Percentiles rank a stretch among this genome's conserved stretches.
Conservation (phyloP, 2,113 vertebrate genomes). For the Clarias gariepinus region DNA sequence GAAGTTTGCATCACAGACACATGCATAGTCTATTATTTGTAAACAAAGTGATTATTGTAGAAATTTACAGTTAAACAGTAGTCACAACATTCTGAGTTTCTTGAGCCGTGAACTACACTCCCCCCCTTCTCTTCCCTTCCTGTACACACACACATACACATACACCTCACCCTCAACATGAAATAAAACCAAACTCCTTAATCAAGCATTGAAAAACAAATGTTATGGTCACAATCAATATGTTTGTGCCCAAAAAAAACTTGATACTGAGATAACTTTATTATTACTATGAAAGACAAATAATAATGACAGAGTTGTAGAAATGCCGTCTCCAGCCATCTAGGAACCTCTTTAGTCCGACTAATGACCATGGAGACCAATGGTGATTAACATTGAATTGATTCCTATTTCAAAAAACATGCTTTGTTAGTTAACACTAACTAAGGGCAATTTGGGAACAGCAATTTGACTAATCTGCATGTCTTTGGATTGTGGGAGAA, state of each 20-base stretch:
- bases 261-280: not conserved
- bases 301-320: not conserved
- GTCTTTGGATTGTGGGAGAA: too few relatives aligned
- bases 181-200: not conserved
- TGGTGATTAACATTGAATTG: too few relatives aligned
- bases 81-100: not conserved
- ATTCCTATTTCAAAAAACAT: too few relatives aligned
- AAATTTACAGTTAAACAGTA: not conserved
- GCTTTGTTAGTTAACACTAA: too few relatives aligned
- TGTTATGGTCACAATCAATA: not conserved
- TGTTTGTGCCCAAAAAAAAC: not conserved
- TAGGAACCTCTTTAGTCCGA: too few relatives aligned
- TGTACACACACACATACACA: not conserved
- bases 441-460: too few relatives aligned
- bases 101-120: not conserved
- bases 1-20: not conserved
- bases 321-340: not conserved
- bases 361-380: too few relatives aligned
- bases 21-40: not conserved
- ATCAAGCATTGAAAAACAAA: not conserved
- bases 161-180: not conserved
- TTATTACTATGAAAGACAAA: not conserved
- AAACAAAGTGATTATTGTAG: not conserved
- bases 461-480: too few relatives aligned
- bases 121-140: too few relatives aligned